Evolutionary conservation across 2,113 vertebrate species (phyloP).

Genomic region (Psammodynastes pulverulentus): DNA sequence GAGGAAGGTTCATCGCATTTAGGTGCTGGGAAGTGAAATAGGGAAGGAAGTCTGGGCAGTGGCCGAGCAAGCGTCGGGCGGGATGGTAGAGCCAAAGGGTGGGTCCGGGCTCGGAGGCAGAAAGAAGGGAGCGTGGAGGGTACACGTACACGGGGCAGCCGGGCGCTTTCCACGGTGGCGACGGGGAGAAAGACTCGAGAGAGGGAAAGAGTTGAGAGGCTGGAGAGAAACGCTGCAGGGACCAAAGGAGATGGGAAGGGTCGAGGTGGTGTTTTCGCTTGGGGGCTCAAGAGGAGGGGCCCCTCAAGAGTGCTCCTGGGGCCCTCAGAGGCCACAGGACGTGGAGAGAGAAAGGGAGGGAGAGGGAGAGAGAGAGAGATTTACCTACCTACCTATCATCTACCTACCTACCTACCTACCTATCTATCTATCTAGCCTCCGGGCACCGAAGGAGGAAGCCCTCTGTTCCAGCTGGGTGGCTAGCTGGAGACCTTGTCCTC

Average conservation of each 20-base stretch:
- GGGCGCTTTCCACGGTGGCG: background rate
- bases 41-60: background rate
- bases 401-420: too few relatives aligned
- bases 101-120: background rate
- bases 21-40: background rate
- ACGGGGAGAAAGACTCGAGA: background rate
- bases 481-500: background rate
- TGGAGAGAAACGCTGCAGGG: background rate
- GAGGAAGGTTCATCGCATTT: background rate
- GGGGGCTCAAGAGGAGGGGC: too few relatives aligned
- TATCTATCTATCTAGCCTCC: too few relatives aligned
- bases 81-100: background rate
- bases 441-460: too few relatives aligned
- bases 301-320: background rate
- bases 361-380: too few relatives aligned
- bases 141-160: background rate
- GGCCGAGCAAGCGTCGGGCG: background rate
- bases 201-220: background rate
- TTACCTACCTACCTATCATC: too few relatives aligned
- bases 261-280: too few relatives aligned
- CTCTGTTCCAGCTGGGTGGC: background rate
- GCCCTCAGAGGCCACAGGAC: background rate
- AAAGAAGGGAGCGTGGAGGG: too few relatives aligned
- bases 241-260: background rate
- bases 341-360: too few relatives aligned